Evolutionary conservation across 1,140 invertebrate species (phyloP).

Genomic region (Eumeta japonica): DNA sequence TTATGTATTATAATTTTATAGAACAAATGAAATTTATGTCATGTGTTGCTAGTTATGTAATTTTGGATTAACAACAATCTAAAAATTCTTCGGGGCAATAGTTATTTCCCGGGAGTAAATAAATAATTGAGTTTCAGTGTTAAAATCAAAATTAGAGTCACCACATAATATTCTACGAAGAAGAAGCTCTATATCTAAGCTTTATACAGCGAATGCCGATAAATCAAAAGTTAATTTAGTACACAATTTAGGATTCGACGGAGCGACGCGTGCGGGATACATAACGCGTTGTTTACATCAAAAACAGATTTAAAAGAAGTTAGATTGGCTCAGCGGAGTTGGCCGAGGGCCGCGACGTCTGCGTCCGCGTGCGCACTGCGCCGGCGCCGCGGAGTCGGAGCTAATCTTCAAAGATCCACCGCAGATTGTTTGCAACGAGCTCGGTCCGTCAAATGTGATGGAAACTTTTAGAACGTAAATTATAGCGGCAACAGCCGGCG

Average conservation of each 20-base stretch:
- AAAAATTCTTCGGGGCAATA: too few species aligned
- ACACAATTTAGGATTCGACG: constrained; percentile 33
- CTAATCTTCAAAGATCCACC: constrained; percentile 48
- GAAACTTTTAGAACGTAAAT: constrained; percentile 39
- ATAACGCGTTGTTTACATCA: constrained; percentile 55
- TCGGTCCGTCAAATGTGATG: constrained; percentile 43
- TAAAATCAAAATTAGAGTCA: too few species aligned
- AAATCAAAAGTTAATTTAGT: constrained; percentile 53
- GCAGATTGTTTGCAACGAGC: constrained; percentile 51
- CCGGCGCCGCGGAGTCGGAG: constrained; percentile 42
- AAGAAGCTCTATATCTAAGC: too few species aligned
- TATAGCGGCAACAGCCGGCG: constrained; percentile 23
- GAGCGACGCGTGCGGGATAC: constrained; percentile 33
- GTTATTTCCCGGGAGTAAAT: too few species aligned
- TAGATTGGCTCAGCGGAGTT: constrained; percentile 56
- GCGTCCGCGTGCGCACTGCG: constrained; percentile 43
- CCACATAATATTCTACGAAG: too few species aligned
- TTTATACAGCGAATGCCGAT: too few species aligned
- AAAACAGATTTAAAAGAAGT: constrained; percentile 59
- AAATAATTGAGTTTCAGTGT: too few species aligned
- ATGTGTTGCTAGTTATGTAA: too few species aligned
- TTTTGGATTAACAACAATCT: too few species aligned
- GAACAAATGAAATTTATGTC: too few species aligned
- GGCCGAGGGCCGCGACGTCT: constrained; percentile 47
- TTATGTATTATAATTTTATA: too few species aligned